A percentile compares a stretch with the other conserved stretches of the same genome.
Conservation (phyloP, 2,797 vertebrate genomes). For the Centropyge bicolor region DNA sequence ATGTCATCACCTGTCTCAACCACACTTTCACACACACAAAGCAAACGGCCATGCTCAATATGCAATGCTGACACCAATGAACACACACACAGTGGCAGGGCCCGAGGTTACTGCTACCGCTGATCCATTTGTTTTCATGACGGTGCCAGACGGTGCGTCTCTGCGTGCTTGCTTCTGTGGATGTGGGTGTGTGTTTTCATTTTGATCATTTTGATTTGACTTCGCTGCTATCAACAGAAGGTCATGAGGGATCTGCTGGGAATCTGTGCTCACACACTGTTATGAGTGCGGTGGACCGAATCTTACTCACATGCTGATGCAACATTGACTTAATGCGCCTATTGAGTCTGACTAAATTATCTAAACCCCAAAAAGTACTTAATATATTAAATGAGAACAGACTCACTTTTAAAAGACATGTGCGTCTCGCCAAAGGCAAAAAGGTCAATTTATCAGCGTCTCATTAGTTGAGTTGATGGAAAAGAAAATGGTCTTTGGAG, state of each 20-base stretch:
- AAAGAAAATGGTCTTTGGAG: slow-evolving; percentile 81
- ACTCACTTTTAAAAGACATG: slow-evolving; percentile 13
- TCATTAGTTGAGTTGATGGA: slow-evolving; percentile 69
- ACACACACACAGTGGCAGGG: background rate
- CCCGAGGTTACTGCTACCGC: slow-evolving; percentile 8
- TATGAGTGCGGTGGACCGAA: slow-evolving; percentile 1
- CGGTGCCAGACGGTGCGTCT: slow-evolving; percentile 18
- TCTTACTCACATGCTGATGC: background rate
- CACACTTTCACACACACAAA: background rate
- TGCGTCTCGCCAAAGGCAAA: slow-evolving; percentile 31
- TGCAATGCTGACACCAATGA: background rate
- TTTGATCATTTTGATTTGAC: slow-evolving; percentile 6
- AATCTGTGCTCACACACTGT: slow-evolving; percentile 17
- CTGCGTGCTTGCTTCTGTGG: slow-evolving; percentile 10
- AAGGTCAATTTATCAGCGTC: slow-evolving; percentile 61
- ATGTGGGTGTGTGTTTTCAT: slow-evolving; percentile 30
- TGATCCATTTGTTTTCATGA: slow-evolving; percentile 26
- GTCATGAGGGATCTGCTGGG: slow-evolving; percentile 13
- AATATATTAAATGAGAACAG: slow-evolving; percentile 29
- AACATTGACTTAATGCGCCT: background rate
- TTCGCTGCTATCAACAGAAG: slow-evolving; percentile 44
- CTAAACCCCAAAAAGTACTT: slow-evolving; percentile 11
- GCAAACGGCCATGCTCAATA: background rate
- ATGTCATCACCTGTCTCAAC: slow-evolving; percentile 15
- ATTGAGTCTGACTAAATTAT: slow-evolving; percentile 11